phyloP scores from a whole-genome alignment of 1,140 invertebrate species.

The Ylistrum balloti region DNA sequence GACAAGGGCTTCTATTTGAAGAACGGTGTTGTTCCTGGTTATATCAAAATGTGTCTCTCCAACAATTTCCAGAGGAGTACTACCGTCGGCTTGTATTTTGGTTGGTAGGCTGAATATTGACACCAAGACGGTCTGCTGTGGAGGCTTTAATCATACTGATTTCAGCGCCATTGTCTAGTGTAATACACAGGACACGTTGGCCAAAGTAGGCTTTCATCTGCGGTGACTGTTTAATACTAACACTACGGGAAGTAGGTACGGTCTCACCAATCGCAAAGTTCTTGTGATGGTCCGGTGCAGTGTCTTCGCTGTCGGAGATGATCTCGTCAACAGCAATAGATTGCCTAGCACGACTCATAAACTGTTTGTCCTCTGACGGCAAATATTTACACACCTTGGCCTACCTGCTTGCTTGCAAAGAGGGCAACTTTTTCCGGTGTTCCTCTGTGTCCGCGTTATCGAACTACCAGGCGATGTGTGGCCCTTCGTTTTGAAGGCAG shows the following conservation, averaged over 20 bases:
- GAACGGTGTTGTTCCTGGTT: too few species aligned
- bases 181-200: not conserved
- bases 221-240: slow-evolving; percentile 58
- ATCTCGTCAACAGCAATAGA: too few species aligned
- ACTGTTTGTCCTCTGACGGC: too few species aligned
- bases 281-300: not conserved
- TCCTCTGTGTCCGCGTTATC: not conserved
- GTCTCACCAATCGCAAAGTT: not conserved
- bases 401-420: slow-evolving; percentile 52
- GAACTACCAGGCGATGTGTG: not conserved
- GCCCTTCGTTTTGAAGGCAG: slow-evolving; percentile 46
- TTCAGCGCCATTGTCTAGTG: slow-evolving; percentile 59
- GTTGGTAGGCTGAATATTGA: slow-evolving; percentile 46
- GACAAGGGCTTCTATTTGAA: too few species aligned
- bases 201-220: slow-evolving; percentile 31
- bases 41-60: too few species aligned
- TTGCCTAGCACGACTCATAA: too few species aligned
- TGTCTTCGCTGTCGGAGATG: slow-evolving; percentile 42
- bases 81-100: too few species aligned
- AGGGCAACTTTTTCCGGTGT: too few species aligned
- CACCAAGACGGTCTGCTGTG: too few species aligned
- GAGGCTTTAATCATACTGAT: slow-evolving; percentile 59
- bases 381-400: not conserved
- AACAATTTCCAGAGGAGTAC: too few species aligned
- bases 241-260: slow-evolving; percentile 19